Evolutionary conservation across 2,888 invertebrate species (phyloP).

Genomic region (Platycheirus rosarum): DNA sequence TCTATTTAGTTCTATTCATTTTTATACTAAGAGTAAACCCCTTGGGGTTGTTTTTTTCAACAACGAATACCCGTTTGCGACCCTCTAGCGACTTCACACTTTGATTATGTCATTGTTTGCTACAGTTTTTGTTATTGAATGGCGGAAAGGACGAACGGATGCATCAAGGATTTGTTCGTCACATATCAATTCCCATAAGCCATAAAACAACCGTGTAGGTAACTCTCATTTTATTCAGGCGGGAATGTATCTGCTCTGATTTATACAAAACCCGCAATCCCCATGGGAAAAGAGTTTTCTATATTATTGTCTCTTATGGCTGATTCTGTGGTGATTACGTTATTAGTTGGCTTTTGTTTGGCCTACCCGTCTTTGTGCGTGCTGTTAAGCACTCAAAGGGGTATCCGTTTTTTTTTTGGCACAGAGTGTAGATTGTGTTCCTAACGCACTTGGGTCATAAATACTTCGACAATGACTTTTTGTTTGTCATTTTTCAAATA

Average conservation of each 20-base stretch:
- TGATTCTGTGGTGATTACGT: conserved; percentile 70
- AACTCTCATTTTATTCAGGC: conserved; percentile 20
- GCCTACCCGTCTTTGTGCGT: neutral
- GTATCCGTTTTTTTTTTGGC: conserved; percentile 43
- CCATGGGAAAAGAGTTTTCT: conserved; percentile 65
- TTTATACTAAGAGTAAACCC: conserved; percentile 3
- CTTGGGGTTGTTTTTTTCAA: conserved; percentile 43
- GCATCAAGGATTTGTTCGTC: conserved; percentile 23
- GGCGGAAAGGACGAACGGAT: conserved; percentile 13
- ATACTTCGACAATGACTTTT: conserved; percentile 46
- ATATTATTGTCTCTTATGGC: conserved; percentile 25
- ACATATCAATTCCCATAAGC: conserved; percentile 63
- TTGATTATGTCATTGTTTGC: conserved; percentile 69
- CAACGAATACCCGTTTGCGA: neutral
- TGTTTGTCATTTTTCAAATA: conserved; percentile 29
- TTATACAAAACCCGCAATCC: conserved; percentile 63
- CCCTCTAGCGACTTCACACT: conserved; percentile 35
- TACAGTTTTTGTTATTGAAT: conserved; percentile 25
- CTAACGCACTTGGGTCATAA: conserved; percentile 60
- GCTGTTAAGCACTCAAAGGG: conserved; percentile 47
- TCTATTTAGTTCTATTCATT: neutral
- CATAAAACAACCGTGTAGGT: neutral
- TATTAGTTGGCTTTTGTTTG: conserved; percentile 72
- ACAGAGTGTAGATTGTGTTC: conserved; percentile 29
- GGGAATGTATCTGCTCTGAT: conserved; percentile 27